Conservation (phyloP, 2,797 vertebrate genomes). For the Dallia pectoralis region DNA sequence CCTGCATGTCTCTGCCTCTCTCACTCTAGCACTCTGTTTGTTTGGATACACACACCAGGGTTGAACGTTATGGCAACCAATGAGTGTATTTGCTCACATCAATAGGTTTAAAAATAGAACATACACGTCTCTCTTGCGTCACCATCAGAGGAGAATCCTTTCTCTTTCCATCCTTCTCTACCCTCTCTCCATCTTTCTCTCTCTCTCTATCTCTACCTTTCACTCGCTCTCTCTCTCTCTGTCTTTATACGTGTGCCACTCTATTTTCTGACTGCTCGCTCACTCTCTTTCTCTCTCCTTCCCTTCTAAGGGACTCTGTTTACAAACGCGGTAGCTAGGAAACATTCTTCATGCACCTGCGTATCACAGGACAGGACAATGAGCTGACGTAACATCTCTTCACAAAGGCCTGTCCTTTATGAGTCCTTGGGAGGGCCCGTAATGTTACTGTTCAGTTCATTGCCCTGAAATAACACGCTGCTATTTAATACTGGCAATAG, state of each 20-base stretch:
- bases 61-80: slow-evolving; percentile 61
- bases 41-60: slow-evolving; percentile 57
- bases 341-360: slow-evolving; percentile 38
- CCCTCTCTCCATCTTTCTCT: slow-evolving; percentile 3
- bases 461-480: no score
- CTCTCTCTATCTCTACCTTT: slow-evolving; percentile 12
- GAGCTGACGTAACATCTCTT: slow-evolving; percentile 36
- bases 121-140: slow-evolving; percentile 63
- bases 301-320: slow-evolving; percentile 45
- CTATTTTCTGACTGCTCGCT: neutral
- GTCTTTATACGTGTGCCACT: slow-evolving; percentile 17
- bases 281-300: slow-evolving; percentile 15
- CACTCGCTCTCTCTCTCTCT: slow-evolving; percentile 20
- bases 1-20: neutral
- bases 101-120: slow-evolving; percentile 70
- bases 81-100: slow-evolving; percentile 61
- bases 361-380: slow-evolving; percentile 36
- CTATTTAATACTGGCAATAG: slow-evolving; percentile 27
- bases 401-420: slow-evolving; percentile 30
- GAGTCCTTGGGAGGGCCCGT: slow-evolving; percentile 46
- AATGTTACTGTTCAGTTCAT: neutral
- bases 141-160: slow-evolving; percentile 68
- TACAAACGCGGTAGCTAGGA: slow-evolving; percentile 48
- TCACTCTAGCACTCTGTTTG: slow-evolving; percentile 42
- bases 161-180: slow-evolving; percentile 6